These are phyloP conservation scores for Drosophila kanapiae DNA, from an alignment of 1,140 invertebrate species.

Conservation along the genomic window DNA sequence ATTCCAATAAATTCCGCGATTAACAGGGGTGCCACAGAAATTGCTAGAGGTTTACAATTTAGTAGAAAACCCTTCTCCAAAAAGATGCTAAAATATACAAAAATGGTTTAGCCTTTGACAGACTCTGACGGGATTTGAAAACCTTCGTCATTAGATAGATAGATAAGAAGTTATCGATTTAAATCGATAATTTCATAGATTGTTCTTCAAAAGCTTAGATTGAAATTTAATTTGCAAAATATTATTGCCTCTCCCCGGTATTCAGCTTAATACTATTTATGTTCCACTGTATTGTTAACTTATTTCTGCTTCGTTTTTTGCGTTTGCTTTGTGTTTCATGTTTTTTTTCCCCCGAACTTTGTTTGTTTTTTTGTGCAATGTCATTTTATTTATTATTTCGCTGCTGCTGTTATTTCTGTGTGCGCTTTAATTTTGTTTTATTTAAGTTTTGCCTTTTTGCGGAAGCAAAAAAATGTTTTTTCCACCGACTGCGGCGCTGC, in stretches of 20 bases:
- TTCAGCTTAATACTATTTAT: neutral
- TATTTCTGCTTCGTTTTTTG: constrained; percentile 4
- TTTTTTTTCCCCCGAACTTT: neutral
- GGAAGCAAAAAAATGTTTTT: constrained; percentile 68
- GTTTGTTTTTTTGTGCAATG: constrained; percentile 52
- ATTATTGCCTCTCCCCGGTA: neutral
- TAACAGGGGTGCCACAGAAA: no score
- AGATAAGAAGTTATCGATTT: no score
- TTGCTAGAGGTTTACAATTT: no score
- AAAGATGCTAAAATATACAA: no score
- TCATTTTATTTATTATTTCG: constrained; percentile 64
- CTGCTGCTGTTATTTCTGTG: constrained; percentile 45
- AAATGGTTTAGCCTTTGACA: no score
- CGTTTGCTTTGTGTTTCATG: constrained; percentile 7
- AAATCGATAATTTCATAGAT: no score
- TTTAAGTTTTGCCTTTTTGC: constrained; percentile 59
- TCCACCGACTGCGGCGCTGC: constrained; percentile 29
- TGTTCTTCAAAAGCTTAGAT: no score
- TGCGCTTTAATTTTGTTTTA: constrained; percentile 63
- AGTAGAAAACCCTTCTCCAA: no score
- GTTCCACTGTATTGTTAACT: constrained; percentile 8
- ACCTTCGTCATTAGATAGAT: no score
- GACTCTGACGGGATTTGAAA: no score
- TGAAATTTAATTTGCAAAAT: neutral
- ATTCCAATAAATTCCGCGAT: neutral